A percentile compares a stretch with the other conserved stretches of the same genome.
These are phyloP conservation scores for Agonum fuliginosum DNA, from an alignment of 2,888 invertebrate species.

Conservation along the genomic window DNA sequence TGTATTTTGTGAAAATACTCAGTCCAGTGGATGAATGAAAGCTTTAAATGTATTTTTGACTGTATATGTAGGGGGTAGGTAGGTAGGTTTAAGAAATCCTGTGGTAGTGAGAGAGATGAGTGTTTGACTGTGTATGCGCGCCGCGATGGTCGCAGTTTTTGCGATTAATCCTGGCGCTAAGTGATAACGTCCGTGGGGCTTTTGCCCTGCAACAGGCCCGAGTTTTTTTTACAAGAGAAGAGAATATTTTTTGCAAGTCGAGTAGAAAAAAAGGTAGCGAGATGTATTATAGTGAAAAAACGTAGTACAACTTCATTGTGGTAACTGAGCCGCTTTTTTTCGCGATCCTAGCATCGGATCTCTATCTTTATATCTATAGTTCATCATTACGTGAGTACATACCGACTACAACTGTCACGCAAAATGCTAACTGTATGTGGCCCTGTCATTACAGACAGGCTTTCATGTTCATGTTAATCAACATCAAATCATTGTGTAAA, in stretches of 20 bases:
- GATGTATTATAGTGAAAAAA: slow-evolving; percentile 44
- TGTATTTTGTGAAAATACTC: no score
- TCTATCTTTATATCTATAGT: slow-evolving; percentile 10
- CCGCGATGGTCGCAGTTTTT: neutral
- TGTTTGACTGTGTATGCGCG: slow-evolving; percentile 18
- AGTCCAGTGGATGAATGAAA: no score
- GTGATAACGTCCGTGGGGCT: slow-evolving; percentile 44
- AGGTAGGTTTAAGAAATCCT: neutral
- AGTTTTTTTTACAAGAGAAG: slow-evolving; percentile 47
- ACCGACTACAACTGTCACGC: slow-evolving; percentile 28
- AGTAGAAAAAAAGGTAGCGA: slow-evolving; percentile 36
- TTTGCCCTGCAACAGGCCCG: slow-evolving; percentile 36
- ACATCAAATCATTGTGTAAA: slow-evolving; percentile 17
- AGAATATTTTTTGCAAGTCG: slow-evolving; percentile 48
- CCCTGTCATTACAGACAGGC: neutral
- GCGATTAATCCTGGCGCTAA: slow-evolving; percentile 6
- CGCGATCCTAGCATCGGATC: slow-evolving; percentile 30
- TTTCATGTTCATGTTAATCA: slow-evolving; percentile 21
- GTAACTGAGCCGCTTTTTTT: slow-evolving; percentile 25
- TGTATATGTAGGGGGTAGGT: no score
- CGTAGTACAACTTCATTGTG: slow-evolving; percentile 43
- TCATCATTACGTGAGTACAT: slow-evolving; percentile 3
- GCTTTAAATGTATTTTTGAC: neutral
- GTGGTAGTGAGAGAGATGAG: slow-evolving; percentile 26
- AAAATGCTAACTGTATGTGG: slow-evolving; percentile 18